Conservation (phyloP, 2,113 vertebrate genomes). For the Podarcis raffonei region DNA sequence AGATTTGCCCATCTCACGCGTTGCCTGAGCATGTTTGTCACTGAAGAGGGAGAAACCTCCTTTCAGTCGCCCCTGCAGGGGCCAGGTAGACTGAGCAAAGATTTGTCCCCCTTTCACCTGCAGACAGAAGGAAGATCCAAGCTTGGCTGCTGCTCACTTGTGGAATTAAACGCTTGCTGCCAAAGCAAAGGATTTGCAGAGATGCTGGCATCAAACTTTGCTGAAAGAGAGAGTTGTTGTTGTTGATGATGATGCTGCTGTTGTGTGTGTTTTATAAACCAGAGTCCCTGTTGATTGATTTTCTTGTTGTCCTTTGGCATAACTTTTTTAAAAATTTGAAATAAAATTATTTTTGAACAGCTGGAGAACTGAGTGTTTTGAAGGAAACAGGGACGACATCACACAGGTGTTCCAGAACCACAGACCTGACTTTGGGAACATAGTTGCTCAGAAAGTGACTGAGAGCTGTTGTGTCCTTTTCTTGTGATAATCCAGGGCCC, state of each 20-base stretch:
- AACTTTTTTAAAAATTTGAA: constrained; percentile 1
- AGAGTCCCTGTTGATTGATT: not conserved
- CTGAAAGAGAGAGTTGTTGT: not conserved
- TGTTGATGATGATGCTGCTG: not conserved
- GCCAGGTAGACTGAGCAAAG: not conserved
- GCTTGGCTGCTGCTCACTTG: not conserved
- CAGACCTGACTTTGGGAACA: not conserved
- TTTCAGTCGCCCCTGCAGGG: not conserved
- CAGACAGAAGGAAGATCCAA: not conserved
- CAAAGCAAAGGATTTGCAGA: not conserved
- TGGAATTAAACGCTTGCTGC: not conserved
- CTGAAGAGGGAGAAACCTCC: too few species aligned
- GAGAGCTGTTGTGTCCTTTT: not conserved
- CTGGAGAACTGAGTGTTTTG: not conserved
- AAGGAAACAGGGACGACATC: not conserved
- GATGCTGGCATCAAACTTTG: not conserved
- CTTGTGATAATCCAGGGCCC: too few species aligned
- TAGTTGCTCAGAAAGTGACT: not conserved
- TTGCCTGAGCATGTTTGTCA: too few species aligned
- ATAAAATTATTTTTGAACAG: not conserved
- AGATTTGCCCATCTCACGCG: too few species aligned
- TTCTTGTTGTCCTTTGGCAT: not conserved
- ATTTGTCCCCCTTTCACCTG: not conserved
- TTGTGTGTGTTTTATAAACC: not conserved
- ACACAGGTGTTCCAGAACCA: not conserved